A percentile compares a stretch with the other conserved stretches of the same genome.
Evolutionary conservation across 2,888 invertebrate genomes (phyloP).

Genomic region (Hedychridium roseum): DNA sequence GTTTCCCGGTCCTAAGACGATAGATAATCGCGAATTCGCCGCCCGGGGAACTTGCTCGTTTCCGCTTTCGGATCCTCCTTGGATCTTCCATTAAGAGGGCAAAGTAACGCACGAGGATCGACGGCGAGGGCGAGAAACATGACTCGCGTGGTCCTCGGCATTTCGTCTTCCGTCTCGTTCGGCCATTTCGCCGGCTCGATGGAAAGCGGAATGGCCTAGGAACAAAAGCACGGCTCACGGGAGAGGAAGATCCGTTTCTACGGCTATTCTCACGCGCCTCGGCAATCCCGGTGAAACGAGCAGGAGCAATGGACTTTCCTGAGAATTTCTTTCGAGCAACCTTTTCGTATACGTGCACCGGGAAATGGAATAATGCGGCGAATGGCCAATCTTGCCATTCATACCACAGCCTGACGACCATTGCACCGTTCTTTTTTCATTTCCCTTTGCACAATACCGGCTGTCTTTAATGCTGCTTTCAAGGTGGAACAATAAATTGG

Average conservation of each 20-base stretch:
- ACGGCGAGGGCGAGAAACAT: slow-evolving; percentile 3
- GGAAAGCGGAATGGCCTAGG: slow-evolving; percentile 26
- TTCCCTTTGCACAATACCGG: too few species aligned
- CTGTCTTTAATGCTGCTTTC: too few species aligned
- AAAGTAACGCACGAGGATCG: too few species aligned
- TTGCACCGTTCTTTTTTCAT: too few species aligned
- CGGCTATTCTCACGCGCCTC: slow-evolving; percentile 21
- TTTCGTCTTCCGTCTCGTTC: slow-evolving; percentile 31
- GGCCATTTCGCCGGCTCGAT: too few species aligned
- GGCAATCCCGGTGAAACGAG: slow-evolving; percentile 3
- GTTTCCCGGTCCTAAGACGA: slow-evolving; percentile 38
- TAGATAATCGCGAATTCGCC: slow-evolving; percentile 41
- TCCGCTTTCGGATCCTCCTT: slow-evolving; percentile 29
- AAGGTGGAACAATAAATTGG: too few species aligned
- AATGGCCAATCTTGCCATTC: too few species aligned
- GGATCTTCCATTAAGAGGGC: too few species aligned
- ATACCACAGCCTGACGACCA: too few species aligned
- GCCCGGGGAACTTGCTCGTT: slow-evolving; percentile 40
- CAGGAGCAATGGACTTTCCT: neutral
- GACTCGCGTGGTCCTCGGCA: slow-evolving; percentile 30
- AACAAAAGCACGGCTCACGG: slow-evolving; percentile 26
- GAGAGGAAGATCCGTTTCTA: slow-evolving; percentile 19
- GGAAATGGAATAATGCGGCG: too few species aligned
- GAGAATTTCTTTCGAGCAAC: too few species aligned
- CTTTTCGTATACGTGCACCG: too few species aligned